These are phyloP conservation scores for Sebastes flavidus DNA, from an alignment of 2,797 vertebrate species.

Conservation along the genomic window DNA sequence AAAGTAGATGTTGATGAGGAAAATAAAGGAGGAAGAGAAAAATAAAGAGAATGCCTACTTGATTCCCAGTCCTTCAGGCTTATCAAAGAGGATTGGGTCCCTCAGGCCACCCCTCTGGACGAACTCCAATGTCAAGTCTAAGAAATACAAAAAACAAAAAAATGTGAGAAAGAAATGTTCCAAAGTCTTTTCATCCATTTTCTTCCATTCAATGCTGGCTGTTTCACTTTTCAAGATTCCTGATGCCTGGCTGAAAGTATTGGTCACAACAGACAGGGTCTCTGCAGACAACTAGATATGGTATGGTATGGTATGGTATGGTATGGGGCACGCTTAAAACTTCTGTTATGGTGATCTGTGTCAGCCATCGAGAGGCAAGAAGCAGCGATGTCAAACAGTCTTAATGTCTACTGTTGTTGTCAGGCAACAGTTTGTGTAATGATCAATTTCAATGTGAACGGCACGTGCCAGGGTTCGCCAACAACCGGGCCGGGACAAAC, in stretches of 20 bases:
- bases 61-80: slow-evolving; percentile 92
- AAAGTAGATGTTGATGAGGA: background rate
- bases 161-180: background rate
- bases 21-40: background rate
- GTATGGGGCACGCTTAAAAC: background rate
- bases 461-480: no score
- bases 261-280: background rate
- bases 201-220: background rate
- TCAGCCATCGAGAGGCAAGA: background rate
- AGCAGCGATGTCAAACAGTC: background rate
- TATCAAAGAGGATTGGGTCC: slow-evolving; percentile 94
- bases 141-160: background rate
- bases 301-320: no score
- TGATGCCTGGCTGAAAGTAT: background rate
- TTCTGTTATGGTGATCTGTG: background rate
- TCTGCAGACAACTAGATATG: background rate
- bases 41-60: slow-evolving; percentile 82
- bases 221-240: background rate
- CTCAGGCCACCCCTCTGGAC: slow-evolving; percentile 92
- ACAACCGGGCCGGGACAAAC: no score
- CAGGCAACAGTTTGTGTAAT: no score
- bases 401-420: background rate
- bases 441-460: no score
- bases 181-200: background rate
- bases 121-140: slow-evolving; percentile 93